Evolutionary conservation across 53 echinoderm and acorn worm species (phyloP).

Genomic region (Paracentrotus lividus): DNA sequence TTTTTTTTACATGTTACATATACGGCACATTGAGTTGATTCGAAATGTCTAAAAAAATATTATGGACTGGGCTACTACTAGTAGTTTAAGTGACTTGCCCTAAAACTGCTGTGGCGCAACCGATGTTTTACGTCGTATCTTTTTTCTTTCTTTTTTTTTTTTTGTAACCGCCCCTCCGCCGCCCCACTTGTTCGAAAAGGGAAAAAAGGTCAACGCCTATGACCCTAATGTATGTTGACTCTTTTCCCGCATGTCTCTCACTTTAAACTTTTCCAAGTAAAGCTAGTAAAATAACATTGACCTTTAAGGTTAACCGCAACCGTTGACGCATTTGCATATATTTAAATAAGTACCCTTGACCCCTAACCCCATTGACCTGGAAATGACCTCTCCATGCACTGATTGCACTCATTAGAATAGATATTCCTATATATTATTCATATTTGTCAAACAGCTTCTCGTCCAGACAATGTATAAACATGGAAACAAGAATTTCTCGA

Average conservation of each 20-base stretch:
- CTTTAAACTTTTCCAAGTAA: not conserved
- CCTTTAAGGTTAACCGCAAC: constrained; percentile 32
- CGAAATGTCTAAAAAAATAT: too few relatives aligned
- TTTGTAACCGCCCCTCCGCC: not conserved
- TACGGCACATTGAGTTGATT: too few relatives aligned
- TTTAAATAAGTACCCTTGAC: constrained; percentile 42
- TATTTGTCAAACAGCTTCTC: not conserved
- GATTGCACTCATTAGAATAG: not conserved
- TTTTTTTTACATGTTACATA: too few relatives aligned
- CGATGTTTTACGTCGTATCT: too few relatives aligned
- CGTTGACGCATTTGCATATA: constrained; percentile 38
- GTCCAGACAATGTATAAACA: not conserved
- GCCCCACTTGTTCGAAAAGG: not conserved
- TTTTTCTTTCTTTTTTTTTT: not conserved
- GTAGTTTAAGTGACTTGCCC: too few relatives aligned
- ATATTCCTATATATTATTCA: not conserved
- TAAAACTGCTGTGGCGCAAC: too few relatives aligned
- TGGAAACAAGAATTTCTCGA: too few relatives aligned
- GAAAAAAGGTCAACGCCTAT: not conserved
- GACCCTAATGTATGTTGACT: not conserved
- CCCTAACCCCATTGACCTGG: constrained; percentile 13
- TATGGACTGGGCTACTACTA: too few relatives aligned
- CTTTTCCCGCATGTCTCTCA: constrained; percentile 26
- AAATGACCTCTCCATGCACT: not conserved
- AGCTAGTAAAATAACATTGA: constrained; percentile 23